Base-by-base conservation (phyloP, 2,888 invertebrate species). In the Scaptomyza parva region DNA sequence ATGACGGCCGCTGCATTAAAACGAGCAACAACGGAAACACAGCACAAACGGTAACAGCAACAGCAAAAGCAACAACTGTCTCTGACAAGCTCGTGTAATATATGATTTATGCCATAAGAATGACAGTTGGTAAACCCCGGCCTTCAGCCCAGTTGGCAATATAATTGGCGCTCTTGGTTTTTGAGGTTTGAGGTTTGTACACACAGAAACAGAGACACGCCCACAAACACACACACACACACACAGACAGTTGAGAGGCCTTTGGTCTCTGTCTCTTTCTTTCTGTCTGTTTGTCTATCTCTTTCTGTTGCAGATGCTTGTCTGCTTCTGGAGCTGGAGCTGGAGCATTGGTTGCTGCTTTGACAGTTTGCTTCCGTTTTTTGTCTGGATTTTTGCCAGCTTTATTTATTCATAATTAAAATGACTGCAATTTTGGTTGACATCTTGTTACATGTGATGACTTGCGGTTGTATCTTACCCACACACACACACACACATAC, bases 51-150 rank as follows among this genome's bases (percentile, higher is more conserved):
- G 9, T 1, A 44, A 11, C 44, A 17, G 1, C 11, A 30, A 20
- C 5, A n/a, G n/a, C 40, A 22, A 18, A 26, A 22, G 28, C 33
- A 37, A 58, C 72, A 62, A 70, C 63, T 76, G 76, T 76, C 76
- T 62, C 63, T 73, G 76, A 76, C 76, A 76, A 74, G 73, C 70
- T 70, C 63, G 67, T 76, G 76, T 76, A 76, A 76, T 76, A 76
- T 70, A 76, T 76, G 76, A 76, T 76, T 76, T 76, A 76, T 76
- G 76, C 61, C 66, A 71, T 69, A 44, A 58, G 63, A 63, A 55
- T 73, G 70, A 62, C 76, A 76, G 65, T 73, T 57, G 72, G 47
- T 55, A 47, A 40, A n/a, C 12, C 4, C n/a, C 5, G 6, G 6
- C 30, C 33, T 26, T 26, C 33, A 0, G 17, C 37, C 24, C 43